Conservation (phyloP, 2,113 vertebrate species). For the Sarotherodon lohbergeri region DNA sequence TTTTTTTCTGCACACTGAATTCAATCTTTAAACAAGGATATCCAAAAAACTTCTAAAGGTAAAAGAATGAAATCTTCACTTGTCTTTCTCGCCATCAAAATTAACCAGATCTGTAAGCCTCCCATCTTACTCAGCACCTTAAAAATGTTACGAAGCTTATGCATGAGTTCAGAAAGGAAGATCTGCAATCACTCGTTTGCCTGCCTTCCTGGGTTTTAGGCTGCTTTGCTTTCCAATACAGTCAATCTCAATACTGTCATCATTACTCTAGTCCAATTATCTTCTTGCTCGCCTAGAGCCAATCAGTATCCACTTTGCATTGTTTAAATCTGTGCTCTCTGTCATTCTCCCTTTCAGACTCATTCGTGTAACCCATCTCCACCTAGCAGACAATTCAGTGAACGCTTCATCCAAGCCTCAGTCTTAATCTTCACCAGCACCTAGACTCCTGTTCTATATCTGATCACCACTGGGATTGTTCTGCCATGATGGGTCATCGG, state of each 20-base stretch:
- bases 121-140: background rate
- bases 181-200: background rate
- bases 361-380: background rate
- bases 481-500: background rate
- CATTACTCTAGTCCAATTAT: background rate
- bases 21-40: background rate
- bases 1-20: background rate
- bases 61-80: background rate
- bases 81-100: background rate
- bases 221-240: background rate
- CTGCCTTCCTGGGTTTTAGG: background rate
- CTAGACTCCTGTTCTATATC: background rate
- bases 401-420: background rate
- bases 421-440: background rate
- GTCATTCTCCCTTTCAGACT: background rate
- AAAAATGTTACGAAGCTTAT: accelerated
- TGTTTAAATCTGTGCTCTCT: background rate
- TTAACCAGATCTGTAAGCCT: background rate
- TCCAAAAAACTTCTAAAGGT: accelerated
- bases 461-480: background rate
- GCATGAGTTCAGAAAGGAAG: background rate
- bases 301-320: background rate
- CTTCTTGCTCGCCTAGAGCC: accelerated
- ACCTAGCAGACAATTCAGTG: background rate
- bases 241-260: background rate